Percentiles rank a stretch among this genome's conserved stretches.
phyloP scores from a whole-genome alignment of 2,113 vertebrate species.

The Lampris incognitus region DNA sequence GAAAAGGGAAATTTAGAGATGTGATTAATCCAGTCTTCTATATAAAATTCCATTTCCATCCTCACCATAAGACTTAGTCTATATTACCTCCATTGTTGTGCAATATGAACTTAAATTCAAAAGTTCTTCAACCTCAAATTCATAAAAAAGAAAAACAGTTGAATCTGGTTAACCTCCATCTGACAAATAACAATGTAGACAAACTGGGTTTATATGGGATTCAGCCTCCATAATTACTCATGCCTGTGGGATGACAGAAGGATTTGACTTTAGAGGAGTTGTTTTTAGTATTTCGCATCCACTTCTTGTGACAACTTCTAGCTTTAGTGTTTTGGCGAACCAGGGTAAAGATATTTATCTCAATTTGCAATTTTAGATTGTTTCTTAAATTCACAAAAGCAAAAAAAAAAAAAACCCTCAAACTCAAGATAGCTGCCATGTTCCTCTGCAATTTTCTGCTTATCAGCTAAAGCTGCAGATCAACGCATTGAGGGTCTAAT shows the following conservation, averaged over 20 bases:
- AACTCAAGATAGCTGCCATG: slow-evolving; percentile 1
- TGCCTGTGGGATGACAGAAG: background rate
- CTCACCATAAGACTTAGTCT: too few relatives aligned
- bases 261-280: background rate
- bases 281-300: background rate
- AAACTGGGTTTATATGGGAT: background rate
- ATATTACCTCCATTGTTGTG: too few relatives aligned
- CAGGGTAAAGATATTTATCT: background rate
- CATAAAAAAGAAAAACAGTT: too few relatives aligned
- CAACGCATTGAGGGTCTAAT: slow-evolving; percentile 42
- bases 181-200: background rate
- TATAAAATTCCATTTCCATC: too few relatives aligned
- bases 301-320: background rate
- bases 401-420: background rate
- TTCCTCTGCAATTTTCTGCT: slow-evolving; percentile 24
- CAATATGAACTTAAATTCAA: too few relatives aligned
- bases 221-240: background rate
- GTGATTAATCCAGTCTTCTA: too few relatives aligned
- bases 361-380: background rate
- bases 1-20: background rate
- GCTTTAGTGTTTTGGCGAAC: background rate
- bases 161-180: too few relatives aligned
- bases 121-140: too few relatives aligned
- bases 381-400: background rate
- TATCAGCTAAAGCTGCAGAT: slow-evolving; percentile 37